Evolutionary conservation across 1,140 invertebrate species (phyloP), one percentile per base, ranked within the genome.

Genomic region (Papilio machaon): DNA sequence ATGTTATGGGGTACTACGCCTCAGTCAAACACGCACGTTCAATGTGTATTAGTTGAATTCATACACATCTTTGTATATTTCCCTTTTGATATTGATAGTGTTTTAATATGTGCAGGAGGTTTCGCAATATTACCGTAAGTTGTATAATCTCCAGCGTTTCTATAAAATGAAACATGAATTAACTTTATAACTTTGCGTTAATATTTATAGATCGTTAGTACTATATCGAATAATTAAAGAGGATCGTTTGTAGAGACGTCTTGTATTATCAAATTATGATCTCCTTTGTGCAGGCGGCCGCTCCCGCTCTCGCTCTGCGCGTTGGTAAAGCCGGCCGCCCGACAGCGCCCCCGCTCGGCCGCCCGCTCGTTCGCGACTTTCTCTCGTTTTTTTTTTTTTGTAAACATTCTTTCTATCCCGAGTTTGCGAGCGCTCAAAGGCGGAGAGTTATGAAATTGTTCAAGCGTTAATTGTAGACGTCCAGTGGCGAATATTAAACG

Each of bases 371-470:
- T 35, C 30, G 83, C 88, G 74, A 76, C 74, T 49, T 85, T 87
- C 30, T 13, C 30, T 89, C 88, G 86, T 91, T 30, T 87, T 89
- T 88, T 87, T 89, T 88, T 92, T 88, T 89, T 89, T 92, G 88
- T 91, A 89, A 90, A 88, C 88, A 88, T 88, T 90, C 85, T 89
- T 91, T 89, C 87, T 30, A 30, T 85, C 85, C 83, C 74, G 88
- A 89, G 88, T 89, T 88, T 82, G 82, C 80, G 80, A 78, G 76
- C 85, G 90, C 90, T 93, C 92, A 92, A 94, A 94, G 91, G 91
- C 91, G 88, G 87, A 87, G 88, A 93, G 92, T 94, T 94, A 91
- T 92, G 90, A 91, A 92, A 91, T 92, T 91, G 91, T 94, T 94
- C 82, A 83, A 92, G 90, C 92, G 91, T 92, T 91, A 92, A 94